Conservation (phyloP, 2,797 vertebrate genomes). For the Pangasius sanitwongsei region DNA sequence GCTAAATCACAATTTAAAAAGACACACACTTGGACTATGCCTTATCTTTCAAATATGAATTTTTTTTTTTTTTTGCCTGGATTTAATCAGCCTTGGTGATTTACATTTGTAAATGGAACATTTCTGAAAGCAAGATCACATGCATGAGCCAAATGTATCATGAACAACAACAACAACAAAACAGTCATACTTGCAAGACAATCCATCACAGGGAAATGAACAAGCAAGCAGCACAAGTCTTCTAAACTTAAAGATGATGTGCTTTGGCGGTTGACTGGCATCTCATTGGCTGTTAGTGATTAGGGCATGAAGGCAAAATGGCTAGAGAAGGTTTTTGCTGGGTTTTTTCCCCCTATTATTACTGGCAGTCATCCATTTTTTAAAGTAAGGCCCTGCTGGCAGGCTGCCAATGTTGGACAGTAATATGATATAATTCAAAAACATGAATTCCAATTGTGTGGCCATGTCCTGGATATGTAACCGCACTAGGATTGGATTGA, state of each 20-base stretch:
- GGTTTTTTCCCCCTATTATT: background rate
- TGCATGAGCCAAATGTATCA: background rate
- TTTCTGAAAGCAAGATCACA: background rate
- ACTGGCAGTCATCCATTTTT: background rate
- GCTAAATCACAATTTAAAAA: constrained; percentile 34
- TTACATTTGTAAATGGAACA: background rate
- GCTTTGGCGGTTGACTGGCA: background rate
- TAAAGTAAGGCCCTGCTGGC: background rate
- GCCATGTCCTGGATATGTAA: constrained; percentile 1
- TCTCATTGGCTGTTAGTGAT: background rate
- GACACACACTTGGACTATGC: constrained; percentile 12
- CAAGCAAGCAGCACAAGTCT: background rate
- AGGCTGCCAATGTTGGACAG: background rate
- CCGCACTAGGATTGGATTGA: background rate
- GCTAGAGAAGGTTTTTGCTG: background rate
- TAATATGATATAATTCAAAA: constrained; percentile 4
- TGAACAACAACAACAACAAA: background rate
- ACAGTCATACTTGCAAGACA: background rate
- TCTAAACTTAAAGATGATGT: background rate
- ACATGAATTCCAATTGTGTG: background rate
- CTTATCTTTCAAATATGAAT: background rate
- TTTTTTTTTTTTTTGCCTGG: background rate
- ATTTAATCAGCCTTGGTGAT: background rate
- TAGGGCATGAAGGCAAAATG: background rate
- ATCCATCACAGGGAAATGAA: background rate